Conservation (phyloP, 2,797 vertebrate genomes). For the Mareca strepera region DNA sequence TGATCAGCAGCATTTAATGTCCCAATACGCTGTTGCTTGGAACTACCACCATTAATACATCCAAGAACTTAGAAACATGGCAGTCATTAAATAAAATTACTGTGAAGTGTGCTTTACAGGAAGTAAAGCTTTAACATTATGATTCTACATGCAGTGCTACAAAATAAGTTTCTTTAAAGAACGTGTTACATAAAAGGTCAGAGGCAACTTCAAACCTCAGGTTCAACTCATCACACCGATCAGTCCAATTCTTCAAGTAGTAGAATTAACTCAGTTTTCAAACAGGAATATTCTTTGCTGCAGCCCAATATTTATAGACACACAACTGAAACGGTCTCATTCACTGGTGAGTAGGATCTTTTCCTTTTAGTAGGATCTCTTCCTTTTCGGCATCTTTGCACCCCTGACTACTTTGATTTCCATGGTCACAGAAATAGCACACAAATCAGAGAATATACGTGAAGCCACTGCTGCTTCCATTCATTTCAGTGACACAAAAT, state of each 20-base stretch:
- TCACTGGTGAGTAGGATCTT: background rate
- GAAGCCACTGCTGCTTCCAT: background rate
- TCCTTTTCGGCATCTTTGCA: background rate
- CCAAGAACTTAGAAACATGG: slow-evolving; percentile 44
- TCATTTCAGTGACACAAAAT: background rate
- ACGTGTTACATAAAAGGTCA: slow-evolving; percentile 69
- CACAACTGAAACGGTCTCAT: background rate
- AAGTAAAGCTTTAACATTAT: slow-evolving; percentile 51
- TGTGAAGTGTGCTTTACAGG: background rate
- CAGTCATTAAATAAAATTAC: slow-evolving; percentile 50
- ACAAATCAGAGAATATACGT: background rate
- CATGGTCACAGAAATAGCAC: background rate
- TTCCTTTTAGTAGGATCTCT: background rate
- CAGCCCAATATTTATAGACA: background rate
- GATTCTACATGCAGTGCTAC: slow-evolving; percentile 70
- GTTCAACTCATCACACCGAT: slow-evolving; percentile 7
- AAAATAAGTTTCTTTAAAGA: slow-evolving; percentile 76
- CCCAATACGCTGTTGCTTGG: background rate
- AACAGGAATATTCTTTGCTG: slow-evolving; percentile 46
- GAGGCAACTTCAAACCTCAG: slow-evolving; percentile 61
- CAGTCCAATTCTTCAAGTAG: slow-evolving; percentile 65
- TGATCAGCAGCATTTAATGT: slow-evolving; percentile 63
- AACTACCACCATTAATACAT: slow-evolving; percentile 38
- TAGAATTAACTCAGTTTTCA: slow-evolving; percentile 37
- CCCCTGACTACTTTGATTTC: background rate